Base-by-base conservation (phyloP, 2,888 invertebrate genomes). In the Ornithoptera alexandrae region DNA sequence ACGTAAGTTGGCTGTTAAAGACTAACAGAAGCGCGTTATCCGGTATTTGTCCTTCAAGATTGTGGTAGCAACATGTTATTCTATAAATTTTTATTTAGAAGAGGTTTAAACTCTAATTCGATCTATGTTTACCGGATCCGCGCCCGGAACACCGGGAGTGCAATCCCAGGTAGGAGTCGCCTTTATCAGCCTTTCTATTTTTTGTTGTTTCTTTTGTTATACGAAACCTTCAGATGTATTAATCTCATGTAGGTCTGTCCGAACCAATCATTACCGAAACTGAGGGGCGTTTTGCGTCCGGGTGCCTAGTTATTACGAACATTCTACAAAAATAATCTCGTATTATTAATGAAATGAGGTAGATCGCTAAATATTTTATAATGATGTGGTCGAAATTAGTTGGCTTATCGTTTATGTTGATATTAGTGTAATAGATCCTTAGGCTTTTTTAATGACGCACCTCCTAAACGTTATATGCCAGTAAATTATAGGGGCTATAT, bases 301-400 rank as follows among this genome's bases (percentile, higher is more conserved):
- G 89, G 82, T 90, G 89, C 89, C 87, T 89, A 88, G 87, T 90
- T 90, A 92, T 92, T 92, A 92, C 81, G 84, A 84, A 79, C 87
- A 82, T 87, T 90, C 89, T 92, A 90, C 88, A 89, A 89, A 90
- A 92, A 90, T 89, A 86, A 83, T 86, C 82, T 84, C 79, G 85
- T 87, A 89, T 90, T 87, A 89, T 92, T 91, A 89, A 87, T 81
- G 76, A 90, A 92, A 92, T 92, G 90, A 88, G 90, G 84, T 86
- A 84, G 84, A 88, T 89, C 89, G 92, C 91, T 92, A 92, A 92
- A 92, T 92, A 92, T 92, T 92, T 92, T 92, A 86, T 92, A 92
- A 92, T 92, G 86, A 87, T 78, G 84, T 84, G 81, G 78, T 79
- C 75, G 76, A 82, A 87, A 85, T 86, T 81, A 82, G 81, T 83